Conservation (phyloP, 2,888 invertebrate species). For the Autographa gamma region DNA sequence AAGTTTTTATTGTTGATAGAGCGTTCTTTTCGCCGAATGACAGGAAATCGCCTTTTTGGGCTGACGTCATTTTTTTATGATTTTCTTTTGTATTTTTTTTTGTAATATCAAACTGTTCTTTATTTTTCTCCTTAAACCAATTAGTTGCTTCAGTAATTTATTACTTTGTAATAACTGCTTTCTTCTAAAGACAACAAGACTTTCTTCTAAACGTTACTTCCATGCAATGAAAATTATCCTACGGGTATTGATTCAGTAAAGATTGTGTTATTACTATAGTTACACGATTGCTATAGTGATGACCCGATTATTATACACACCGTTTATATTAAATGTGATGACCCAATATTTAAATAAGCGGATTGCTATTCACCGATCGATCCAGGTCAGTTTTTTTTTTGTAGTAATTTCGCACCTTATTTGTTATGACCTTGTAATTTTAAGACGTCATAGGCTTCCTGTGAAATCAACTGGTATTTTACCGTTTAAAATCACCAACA, state of each 20-base stretch:
- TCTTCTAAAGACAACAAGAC: too few species aligned
- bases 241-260: background rate
- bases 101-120: background rate
- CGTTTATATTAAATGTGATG: background rate
- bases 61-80: conserved; percentile 67
- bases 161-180: too few species aligned
- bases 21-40: conserved; percentile 79
- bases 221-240: background rate
- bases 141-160: too few species aligned
- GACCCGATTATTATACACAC: conserved; percentile 21
- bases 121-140: background rate
- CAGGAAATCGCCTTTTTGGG: conserved; percentile 76
- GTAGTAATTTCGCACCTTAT: too few species aligned
- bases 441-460: too few species aligned
- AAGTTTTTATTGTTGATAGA: conserved; percentile 73
- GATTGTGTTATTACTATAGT: conserved; percentile 25
- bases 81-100: background rate
- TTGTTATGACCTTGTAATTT: too few species aligned
- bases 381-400: too few species aligned
- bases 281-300: conserved; percentile 18
- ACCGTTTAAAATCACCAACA: too few species aligned
- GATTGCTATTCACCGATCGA: background rate
- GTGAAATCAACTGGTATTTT: too few species aligned
- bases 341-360: background rate
- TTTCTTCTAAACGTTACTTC: background rate